These are phyloP conservation scores for Henicopernis longicauda DNA, from an alignment of 2,113 vertebrate species.

Conservation along the genomic window DNA sequence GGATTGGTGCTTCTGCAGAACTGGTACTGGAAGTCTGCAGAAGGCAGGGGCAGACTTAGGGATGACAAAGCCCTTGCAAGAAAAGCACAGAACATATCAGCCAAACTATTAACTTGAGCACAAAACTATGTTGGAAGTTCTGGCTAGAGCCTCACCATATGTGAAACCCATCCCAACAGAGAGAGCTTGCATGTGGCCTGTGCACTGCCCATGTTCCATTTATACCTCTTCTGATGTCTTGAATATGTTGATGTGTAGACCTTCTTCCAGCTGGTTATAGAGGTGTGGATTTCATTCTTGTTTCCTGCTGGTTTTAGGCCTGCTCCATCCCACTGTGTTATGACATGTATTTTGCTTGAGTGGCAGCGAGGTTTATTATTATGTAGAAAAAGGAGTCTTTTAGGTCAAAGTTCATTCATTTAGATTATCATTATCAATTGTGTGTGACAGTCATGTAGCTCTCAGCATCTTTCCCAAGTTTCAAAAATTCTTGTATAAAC, in stretches of 20 bases:
- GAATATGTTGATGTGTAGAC: neutral
- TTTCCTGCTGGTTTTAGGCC: neutral
- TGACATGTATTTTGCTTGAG: neutral
- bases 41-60: neutral
- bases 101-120: neutral
- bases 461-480: neutral
- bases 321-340: neutral
- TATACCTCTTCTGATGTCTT: no score
- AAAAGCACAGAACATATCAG: neutral
- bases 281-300: neutral
- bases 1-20: neutral
- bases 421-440: neutral
- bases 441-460: neutral
- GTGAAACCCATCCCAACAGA: neutral
- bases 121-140: fast-evolving
- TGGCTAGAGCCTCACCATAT: neutral
- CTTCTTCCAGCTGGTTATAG: neutral
- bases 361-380: neutral
- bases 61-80: neutral
- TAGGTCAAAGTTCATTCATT: neutral
- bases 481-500: neutral
- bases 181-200: neutral
- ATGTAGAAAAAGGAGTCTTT: neutral
- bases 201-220: fast-evolving
- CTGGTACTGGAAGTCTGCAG: neutral